A percentile compares a stretch with the other conserved stretches of the same genome.
These are phyloP conservation scores for Symphodus melops DNA, from an alignment of 2,113 vertebrate species.

Conservation along the genomic window DNA sequence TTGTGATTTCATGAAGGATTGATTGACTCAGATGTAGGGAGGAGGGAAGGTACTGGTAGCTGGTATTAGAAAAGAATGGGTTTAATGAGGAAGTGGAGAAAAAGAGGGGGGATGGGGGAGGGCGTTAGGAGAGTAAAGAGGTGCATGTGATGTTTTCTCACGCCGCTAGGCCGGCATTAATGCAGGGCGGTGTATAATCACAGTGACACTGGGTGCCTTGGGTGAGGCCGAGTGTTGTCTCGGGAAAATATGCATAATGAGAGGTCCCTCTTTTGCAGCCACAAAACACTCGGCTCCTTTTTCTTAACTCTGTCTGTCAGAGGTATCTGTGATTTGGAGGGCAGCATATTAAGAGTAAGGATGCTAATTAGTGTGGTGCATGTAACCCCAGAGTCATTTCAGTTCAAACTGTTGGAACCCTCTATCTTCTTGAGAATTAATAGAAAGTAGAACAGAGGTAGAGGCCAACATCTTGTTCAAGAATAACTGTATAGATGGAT, in stretches of 20 bases:
- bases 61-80: neutral
- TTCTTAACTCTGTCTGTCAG: slow-evolving; percentile 48
- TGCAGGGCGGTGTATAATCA: slow-evolving; percentile 59
- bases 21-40: slow-evolving; percentile 71
- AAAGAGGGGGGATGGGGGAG: slow-evolving; percentile 4
- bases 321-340: slow-evolving; percentile 25
- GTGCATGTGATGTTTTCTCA: slow-evolving; percentile 38
- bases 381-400: slow-evolving; percentile 28
- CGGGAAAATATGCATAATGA: slow-evolving; percentile 58
- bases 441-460: slow-evolving; percentile 10
- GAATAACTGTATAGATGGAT: neutral
- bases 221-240: slow-evolving; percentile 60
- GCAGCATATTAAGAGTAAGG: slow-evolving; percentile 23
- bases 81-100: slow-evolving; percentile 28
- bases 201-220: slow-evolving; percentile 60
- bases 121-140: slow-evolving; percentile 24
- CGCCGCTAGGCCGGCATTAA: slow-evolving; percentile 39
- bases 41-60: slow-evolving; percentile 37
- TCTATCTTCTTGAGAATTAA: slow-evolving; percentile 20
- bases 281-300: slow-evolving; percentile 28
- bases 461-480: slow-evolving; percentile 2
- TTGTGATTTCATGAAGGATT: slow-evolving; percentile 72
- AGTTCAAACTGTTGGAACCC: slow-evolving; percentile 22
- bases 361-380: slow-evolving; percentile 56
- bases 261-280: slow-evolving; percentile 36